Evolutionary conservation across 2,797 vertebrate species (phyloP), one percentile per base, ranked within the genome.

Genomic region (Ctenochaetus hawaiiensis): DNA sequence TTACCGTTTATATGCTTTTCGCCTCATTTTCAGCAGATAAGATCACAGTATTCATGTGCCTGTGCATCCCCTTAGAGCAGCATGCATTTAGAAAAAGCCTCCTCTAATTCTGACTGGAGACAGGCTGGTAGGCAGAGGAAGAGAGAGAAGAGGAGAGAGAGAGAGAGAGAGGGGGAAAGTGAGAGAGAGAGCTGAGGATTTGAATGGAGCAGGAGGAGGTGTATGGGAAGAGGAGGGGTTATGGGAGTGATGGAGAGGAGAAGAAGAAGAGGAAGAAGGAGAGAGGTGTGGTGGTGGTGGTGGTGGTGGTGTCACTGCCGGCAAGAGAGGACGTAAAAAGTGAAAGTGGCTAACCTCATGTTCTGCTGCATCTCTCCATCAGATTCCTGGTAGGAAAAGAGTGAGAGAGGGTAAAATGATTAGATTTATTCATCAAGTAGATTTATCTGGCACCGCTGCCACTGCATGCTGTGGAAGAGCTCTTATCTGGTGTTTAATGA

Each of bases 301-400:
- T 81, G 72, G 75, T 81, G 72, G 77, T 22, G 66, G 75, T 89
- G 79, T 85, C 77, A 81, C 49, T 52, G 67, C 61, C 34, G 8
- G 60, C 67, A 73, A 75, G 69, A 83, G 91, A 92, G 86, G 84
- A 88, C 71, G 93, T 61, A 34, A 92, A 67, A 90, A 88, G 87
- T 91, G 77, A 72, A 90, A 91, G 85, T 88, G 90, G 92, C 97
- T 95, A 96, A 99, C 98, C 97, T 98, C 79, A 94, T 96, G 95
- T 96, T 96, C 91, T 96, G 96, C 94, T 96, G 96, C 94, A 96
- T 96, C 92, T 96, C 96, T 92, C 95, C 95, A 80, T 96, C 96
- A 92, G 96, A 96, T 94, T 96, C 96, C 98, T 99, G 89, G 69
- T 54, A 90, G 78, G 75, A 75, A 76, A 72, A 91, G 51, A 85